Evolutionary conservation across 2,888 invertebrate genomes (phyloP).

Genomic region (Drosophila fungiperda): DNA sequence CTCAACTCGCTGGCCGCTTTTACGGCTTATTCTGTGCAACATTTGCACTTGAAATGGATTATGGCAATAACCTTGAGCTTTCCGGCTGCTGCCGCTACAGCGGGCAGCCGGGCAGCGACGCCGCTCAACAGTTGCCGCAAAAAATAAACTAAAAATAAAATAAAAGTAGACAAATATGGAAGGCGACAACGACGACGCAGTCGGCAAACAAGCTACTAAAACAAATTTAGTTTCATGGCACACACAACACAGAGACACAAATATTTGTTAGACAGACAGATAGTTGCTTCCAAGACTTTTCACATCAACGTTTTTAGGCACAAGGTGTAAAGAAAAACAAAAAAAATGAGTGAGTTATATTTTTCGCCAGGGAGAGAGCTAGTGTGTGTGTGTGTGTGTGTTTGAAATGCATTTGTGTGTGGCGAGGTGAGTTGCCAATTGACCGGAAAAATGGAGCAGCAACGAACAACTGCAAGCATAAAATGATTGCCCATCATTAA

Average conservation of each 20-base stretch:
- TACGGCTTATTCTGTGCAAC: conserved; percentile 66
- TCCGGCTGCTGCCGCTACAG: conserved; percentile 60
- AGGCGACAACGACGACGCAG: conserved; percentile 37
- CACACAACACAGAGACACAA: conserved; percentile 5
- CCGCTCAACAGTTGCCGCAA: conserved; percentile 72
- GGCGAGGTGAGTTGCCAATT: conserved; percentile 37
- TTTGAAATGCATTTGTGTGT: background rate
- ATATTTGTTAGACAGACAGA: conserved; percentile 24
- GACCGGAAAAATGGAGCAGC: conserved; percentile 62
- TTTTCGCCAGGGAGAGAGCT: conserved; percentile 5
- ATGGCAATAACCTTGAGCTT: conserved; percentile 82
- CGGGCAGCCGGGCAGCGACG: conserved; percentile 34
- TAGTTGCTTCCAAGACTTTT: conserved; percentile 56
- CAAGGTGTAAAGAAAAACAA: conserved; percentile 39
- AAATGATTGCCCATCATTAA: conserved; percentile 62
- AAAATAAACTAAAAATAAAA: conserved; percentile 48
- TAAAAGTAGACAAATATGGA: conserved; percentile 68
- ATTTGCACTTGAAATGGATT: conserved; percentile 81
- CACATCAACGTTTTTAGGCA: conserved; percentile 45
- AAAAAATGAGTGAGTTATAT: conserved; percentile 32
- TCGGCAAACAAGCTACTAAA: conserved; percentile 62
- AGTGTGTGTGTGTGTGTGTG: background rate
- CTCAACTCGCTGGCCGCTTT: conserved; percentile 33
- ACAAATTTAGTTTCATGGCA: conserved; percentile 63
- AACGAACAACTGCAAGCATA: conserved; percentile 36